Evolutionary conservation across 2,113 vertebrate species (phyloP).

Genomic region (Polyodon spathula): DNA sequence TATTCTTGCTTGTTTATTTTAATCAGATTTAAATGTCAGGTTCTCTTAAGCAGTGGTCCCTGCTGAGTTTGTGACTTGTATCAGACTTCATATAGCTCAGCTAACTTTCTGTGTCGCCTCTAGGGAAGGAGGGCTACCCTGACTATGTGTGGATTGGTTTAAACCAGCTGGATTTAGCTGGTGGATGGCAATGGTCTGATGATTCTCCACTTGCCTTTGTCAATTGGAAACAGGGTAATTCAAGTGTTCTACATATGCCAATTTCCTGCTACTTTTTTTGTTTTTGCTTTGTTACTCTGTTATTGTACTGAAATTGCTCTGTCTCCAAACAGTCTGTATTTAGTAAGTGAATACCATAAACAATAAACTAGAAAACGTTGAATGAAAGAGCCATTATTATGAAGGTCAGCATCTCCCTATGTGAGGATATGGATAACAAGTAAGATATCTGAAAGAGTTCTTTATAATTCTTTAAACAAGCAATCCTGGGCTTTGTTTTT

Average conservation of each 20-base stretch:
- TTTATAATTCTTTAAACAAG: conserved; percentile 4
- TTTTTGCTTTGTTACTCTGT: too few species aligned
- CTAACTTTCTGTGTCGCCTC: background rate
- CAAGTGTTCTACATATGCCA: too few species aligned
- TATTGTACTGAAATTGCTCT: too few species aligned
- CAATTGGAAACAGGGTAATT: conserved; percentile 73
- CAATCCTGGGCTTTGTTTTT: background rate
- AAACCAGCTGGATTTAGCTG: conserved; percentile 74
- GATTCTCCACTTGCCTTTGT: conserved; percentile 68
- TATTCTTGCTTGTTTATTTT: too few species aligned
- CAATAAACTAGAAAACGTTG: background rate
- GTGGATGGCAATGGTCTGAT: conserved; percentile 95
- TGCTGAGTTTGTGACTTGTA: too few species aligned
- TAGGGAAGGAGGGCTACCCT: conserved; percentile 38
- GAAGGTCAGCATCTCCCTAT: background rate
- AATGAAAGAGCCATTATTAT: background rate
- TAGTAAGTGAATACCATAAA: background rate
- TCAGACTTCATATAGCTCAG: too few species aligned
- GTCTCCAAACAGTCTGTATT: too few species aligned
- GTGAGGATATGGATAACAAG: background rate
- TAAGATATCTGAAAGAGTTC: conserved; percentile 4
- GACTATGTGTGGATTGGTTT: conserved; percentile 83
- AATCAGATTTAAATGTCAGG: too few species aligned
- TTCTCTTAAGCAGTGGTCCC: too few species aligned
- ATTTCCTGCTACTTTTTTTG: too few species aligned